A percentile compares a stretch with the other conserved stretches of the same genome.
These are phyloP conservation scores for Glyphotaelius pellucidus DNA, from an alignment of 2,888 invertebrate species.

Conservation along the genomic window DNA sequence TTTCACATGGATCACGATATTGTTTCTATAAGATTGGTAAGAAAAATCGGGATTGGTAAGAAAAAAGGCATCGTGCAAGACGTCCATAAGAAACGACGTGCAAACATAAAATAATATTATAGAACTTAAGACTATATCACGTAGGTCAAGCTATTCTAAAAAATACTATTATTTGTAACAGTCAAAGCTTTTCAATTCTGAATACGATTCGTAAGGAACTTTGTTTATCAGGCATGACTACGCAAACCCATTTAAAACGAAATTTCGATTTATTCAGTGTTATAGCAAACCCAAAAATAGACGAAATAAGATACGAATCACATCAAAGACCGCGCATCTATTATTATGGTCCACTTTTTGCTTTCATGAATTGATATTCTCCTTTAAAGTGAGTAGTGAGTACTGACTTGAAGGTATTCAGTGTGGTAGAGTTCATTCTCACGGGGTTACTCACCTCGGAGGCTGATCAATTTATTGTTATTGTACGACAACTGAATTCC, in stretches of 20 bases:
- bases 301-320: background rate
- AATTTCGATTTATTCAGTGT: background rate
- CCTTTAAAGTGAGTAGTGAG: background rate
- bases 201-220: background rate
- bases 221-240: background rate
- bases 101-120: too few relatives aligned
- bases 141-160: background rate
- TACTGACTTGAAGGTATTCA: background rate
- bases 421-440: background rate
- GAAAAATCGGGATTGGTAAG: too few relatives aligned
- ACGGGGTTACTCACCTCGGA: background rate
- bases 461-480: background rate
- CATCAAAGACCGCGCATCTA: background rate
- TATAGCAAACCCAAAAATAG: background rate
- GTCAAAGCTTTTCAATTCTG: background rate
- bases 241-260: background rate
- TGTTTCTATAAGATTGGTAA: too few relatives aligned
- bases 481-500: constrained; percentile 2
- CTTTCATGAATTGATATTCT: background rate
- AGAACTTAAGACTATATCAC: background rate
- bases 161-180: background rate
- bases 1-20: too few relatives aligned
- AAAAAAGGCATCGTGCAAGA: too few relatives aligned
- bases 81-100: too few relatives aligned
- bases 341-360: background rate